Evolutionary conservation across 2,797 vertebrate species (phyloP).

Genomic region (Oreochromis mossambicus): DNA sequence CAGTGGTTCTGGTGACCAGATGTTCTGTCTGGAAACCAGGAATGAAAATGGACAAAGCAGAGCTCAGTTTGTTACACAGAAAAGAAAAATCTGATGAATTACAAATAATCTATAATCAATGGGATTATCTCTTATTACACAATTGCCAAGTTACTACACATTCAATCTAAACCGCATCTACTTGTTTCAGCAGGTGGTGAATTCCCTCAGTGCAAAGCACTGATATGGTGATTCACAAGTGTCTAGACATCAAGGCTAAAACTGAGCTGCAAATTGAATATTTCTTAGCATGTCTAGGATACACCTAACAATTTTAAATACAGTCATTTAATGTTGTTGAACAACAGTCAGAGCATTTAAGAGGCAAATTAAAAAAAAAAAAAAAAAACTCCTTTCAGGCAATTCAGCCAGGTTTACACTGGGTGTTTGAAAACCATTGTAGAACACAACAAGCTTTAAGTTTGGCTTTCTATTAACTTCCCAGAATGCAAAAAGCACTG

Average conservation of each 20-base stretch:
- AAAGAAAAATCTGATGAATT: neutral
- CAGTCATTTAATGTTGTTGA: neutral
- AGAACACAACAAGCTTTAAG: neutral
- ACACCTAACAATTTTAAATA: neutral
- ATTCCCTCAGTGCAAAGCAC: neutral
- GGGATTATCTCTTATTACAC: neutral
- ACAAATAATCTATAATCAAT: neutral
- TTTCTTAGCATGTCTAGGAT: neutral
- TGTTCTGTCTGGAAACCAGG: constrained; percentile 21
- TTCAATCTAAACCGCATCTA: neutral
- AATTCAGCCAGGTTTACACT: neutral
- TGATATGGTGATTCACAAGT: neutral
- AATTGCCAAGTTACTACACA: neutral
- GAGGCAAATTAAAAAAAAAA: neutral
- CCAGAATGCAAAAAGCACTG: neutral
- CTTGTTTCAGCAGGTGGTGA: neutral
- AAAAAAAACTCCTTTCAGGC: neutral
- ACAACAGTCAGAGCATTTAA: neutral
- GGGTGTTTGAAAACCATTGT: neutral
- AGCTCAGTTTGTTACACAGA: neutral
- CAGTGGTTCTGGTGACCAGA: constrained; percentile 38
- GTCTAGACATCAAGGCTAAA: neutral
- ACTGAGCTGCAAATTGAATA: neutral
- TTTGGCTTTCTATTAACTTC: neutral
- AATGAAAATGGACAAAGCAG: neutral